Evolutionary conservation across 1,140 invertebrate species (phyloP).

Genomic region (Pseudobourletiella spinata): DNA sequence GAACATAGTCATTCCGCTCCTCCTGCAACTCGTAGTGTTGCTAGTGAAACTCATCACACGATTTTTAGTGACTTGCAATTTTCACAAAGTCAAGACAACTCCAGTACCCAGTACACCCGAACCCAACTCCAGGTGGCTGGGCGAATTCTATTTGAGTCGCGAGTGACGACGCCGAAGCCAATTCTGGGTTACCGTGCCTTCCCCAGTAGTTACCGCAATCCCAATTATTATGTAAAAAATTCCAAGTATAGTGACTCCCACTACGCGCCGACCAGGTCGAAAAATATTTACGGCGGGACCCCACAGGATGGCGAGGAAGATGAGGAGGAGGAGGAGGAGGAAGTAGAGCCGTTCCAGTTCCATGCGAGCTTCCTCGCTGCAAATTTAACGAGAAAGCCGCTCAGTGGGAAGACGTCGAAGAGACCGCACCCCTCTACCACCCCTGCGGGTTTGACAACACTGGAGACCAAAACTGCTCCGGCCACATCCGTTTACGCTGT

Average conservation of each 20-base stretch:
- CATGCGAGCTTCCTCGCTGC: background rate
- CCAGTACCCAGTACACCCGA: background rate
- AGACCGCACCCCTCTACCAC: too few relatives aligned
- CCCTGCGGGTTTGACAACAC: conserved; percentile 2
- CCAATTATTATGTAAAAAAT: background rate
- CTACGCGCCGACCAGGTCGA: too few relatives aligned
- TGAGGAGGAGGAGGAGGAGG: background rate
- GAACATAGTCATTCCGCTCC: too few relatives aligned
- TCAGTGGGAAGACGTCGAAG: background rate
- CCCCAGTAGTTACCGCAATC: conserved; percentile 1
- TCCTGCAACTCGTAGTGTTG: too few relatives aligned
- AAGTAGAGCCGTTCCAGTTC: background rate
- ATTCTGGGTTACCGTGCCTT: background rate
- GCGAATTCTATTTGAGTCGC: background rate
- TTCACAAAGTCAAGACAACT: too few relatives aligned
- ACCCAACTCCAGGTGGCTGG: background rate
- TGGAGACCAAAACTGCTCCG: conserved; percentile 18
- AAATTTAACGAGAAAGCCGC: background rate
- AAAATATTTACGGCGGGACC: too few relatives aligned
- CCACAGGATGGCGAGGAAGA: background rate
- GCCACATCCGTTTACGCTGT: background rate
- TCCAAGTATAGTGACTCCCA: background rate
- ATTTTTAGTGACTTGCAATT: too few relatives aligned
- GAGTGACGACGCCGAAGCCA: background rate
- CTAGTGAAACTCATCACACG: too few relatives aligned